Conservation (phyloP, 2,797 vertebrate genomes). For the Anisognathus igniventris region DNA sequence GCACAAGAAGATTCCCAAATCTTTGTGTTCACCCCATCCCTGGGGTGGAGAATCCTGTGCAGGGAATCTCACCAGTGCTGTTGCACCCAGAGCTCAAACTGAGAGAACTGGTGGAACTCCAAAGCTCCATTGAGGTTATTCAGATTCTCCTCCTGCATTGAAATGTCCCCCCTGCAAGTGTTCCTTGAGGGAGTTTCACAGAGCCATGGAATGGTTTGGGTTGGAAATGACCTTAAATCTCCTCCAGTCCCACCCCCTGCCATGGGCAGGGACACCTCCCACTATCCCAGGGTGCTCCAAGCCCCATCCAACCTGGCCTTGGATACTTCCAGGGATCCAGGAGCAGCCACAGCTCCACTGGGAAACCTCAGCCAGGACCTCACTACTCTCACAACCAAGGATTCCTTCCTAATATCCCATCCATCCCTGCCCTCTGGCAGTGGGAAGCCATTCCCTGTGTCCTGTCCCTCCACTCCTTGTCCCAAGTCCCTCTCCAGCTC, state of each 20-base stretch:
- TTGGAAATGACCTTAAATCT: accelerated
- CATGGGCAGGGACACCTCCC: neutral
- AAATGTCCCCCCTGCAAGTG: neutral
- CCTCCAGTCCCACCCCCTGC: accelerated
- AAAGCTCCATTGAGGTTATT: neutral
- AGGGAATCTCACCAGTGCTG: neutral
- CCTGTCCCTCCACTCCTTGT: neutral
- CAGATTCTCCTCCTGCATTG: neutral
- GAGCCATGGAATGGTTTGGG: neutral
- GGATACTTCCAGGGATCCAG: neutral
- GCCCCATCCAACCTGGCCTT: accelerated
- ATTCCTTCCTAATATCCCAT: neutral
- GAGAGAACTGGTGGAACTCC: neutral
- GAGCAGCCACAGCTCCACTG: neutral
- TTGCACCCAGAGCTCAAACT: neutral
- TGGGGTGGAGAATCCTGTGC: neutral
- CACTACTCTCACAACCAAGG: accelerated
- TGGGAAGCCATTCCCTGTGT: neutral
- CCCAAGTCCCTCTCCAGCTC: neutral
- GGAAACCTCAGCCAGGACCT: accelerated
- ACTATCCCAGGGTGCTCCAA: accelerated
- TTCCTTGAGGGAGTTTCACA: neutral
- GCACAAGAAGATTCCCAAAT: neutral
- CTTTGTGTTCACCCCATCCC: accelerated
- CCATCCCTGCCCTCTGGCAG: accelerated